Evolutionary conservation across 53 echinoderm and acorn worm genomes (phyloP), one percentile per base, ranked within the genome.

Genomic region (Zoroaster sp.): DNA sequence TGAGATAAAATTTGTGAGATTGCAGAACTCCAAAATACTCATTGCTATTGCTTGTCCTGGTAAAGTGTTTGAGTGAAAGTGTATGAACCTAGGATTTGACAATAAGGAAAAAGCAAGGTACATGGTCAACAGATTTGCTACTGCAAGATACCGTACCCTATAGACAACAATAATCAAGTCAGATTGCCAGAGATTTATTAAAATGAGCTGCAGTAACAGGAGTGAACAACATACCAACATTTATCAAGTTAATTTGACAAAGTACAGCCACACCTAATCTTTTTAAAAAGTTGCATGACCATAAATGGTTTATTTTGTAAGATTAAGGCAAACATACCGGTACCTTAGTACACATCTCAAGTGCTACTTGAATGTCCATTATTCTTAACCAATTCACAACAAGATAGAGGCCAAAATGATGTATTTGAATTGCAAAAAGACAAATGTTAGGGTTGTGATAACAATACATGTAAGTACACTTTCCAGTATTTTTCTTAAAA

Each of bases 311-410:
- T 40, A 53, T 69, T 85, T 85, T 85, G 35, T 4, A 69, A 5
- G 66, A 45, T 66, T 4, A 20, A 78, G 11, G 35, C 37, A 13
- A 11, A 37, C n/a, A n/a, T n/a, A 47, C 31, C 2, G 30, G 35
- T 5, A 46, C 2, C 30, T 51, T 14, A 43, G 83, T 83, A 21
- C 70, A 51, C 47, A 52, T 85, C 85, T 85, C n/a, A 37, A 85
- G 85, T 85, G 71, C n/a, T 51, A 71, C 69, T 85, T 71, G 85
- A 85, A 46, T 32, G 5, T 85, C 83, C 85, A 85, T 85, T 85
- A 85, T 70, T 71, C 52, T 49, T 69, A 71, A 41, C 82, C 28
- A 46, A 85, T 66, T 53, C 69, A 71, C 12, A 78, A 28, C 4
- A 55, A 21, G 32, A 82, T 66, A 82, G 65, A 42, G 66, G 42